These are phyloP conservation scores for Eubasilissa splendida DNA, from an alignment of 2,888 invertebrate species.

Conservation along the genomic window DNA sequence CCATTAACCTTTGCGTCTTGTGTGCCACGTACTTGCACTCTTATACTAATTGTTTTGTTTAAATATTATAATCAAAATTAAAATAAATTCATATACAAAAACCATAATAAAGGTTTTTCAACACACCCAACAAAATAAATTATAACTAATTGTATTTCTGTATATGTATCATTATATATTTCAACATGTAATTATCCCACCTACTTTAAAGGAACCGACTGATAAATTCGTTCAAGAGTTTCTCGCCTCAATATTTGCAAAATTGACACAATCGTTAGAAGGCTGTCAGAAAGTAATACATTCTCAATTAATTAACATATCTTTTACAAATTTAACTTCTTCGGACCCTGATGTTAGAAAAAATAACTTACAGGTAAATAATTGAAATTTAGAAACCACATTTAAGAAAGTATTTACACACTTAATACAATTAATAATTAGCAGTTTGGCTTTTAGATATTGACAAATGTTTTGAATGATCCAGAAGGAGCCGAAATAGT, in stretches of 20 bases:
- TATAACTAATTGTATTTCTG: background rate
- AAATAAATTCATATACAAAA: too few relatives aligned
- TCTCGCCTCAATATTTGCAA: conserved; percentile 26
- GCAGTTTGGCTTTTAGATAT: background rate
- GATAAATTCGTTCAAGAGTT: conserved; percentile 48
- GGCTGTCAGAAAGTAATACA: conserved; percentile 37
- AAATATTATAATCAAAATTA: too few relatives aligned
- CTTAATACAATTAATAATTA: too few relatives aligned
- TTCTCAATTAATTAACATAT: conserved; percentile 10
- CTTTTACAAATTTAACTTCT: conserved; percentile 35
- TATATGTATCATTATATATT: too few relatives aligned
- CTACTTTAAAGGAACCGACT: conserved; percentile 22
- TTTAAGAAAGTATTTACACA: too few relatives aligned
- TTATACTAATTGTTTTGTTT: too few relatives aligned
- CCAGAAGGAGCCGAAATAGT: conserved; percentile 68
- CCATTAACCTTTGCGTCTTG: too few relatives aligned
- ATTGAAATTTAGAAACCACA: too few relatives aligned
- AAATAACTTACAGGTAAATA: conserved; percentile 70
- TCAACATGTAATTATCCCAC: background rate
- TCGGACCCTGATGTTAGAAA: conserved; percentile 73
- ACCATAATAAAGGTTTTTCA: conserved; percentile 12
- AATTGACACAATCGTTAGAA: conserved; percentile 23
- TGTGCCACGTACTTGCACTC: too few relatives aligned
- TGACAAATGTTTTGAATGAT: conserved; percentile 66
- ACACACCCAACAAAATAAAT: background rate